A percentile compares a stretch with the other conserved stretches of the same genome.
These are phyloP conservation scores for Epirrhoe alternata DNA, from an alignment of 2,888 invertebrate genomes.

Conservation along the genomic window DNA sequence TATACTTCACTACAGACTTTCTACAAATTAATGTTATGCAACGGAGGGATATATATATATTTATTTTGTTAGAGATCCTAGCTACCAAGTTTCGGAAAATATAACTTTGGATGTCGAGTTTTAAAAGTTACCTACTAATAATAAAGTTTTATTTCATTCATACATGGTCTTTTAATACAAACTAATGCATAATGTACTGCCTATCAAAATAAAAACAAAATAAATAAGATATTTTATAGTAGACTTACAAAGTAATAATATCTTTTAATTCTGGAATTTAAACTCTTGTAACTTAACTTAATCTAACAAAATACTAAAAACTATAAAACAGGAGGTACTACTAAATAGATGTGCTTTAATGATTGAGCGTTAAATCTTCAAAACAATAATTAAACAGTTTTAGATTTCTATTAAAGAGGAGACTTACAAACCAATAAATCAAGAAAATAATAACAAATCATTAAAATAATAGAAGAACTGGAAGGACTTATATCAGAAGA, in stretches of 20 bases:
- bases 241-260: slow-evolving; percentile 75
- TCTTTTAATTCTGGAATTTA: slow-evolving; percentile 79
- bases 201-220: slow-evolving; percentile 64
- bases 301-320: slow-evolving; percentile 72
- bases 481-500: slow-evolving; percentile 10
- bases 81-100: slow-evolving; percentile 22
- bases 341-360: slow-evolving; percentile 42
- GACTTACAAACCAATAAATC: too few relatives aligned
- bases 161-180: slow-evolving; percentile 38
- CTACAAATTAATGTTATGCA: slow-evolving; percentile 27
- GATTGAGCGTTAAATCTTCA: slow-evolving; percentile 37
- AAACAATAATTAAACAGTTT: slow-evolving; percentile 17
- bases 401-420: background rate
- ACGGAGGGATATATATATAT: slow-evolving; percentile 30
- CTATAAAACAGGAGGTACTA: slow-evolving; percentile 60
- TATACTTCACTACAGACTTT: slow-evolving; percentile 37
- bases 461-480: slow-evolving; percentile 10
- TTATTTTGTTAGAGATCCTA: slow-evolving; percentile 32
- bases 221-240: slow-evolving; percentile 70
- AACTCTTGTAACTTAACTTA: slow-evolving; percentile 77
- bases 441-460: slow-evolving; percentile 2
- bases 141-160: slow-evolving; percentile 24
- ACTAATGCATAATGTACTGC: slow-evolving; percentile 45
- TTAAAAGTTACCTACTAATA: slow-evolving; percentile 20
- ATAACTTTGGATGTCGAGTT: slow-evolving; percentile 19